These are phyloP conservation scores for Eulimnadia texana DNA, from an alignment of 1,140 invertebrate genomes.

Conservation along the genomic window DNA sequence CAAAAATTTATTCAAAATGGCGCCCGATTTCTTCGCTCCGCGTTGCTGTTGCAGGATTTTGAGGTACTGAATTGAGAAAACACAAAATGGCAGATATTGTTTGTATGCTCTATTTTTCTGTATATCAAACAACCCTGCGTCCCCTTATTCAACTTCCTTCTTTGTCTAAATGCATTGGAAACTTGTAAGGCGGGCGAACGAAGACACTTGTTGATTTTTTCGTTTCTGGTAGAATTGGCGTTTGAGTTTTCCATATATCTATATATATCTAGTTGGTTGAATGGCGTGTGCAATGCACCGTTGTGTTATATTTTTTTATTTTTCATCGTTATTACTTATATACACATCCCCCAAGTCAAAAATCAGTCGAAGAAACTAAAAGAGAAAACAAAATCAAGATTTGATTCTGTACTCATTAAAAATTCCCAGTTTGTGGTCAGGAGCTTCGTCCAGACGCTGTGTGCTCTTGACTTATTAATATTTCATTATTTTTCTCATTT, in stretches of 20 bases:
- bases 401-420: neutral
- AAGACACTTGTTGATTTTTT: neutral
- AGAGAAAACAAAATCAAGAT: neutral
- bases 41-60: slow-evolving; percentile 23
- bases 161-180: neutral
- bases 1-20: slow-evolving; percentile 6
- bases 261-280: neutral
- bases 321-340: neutral
- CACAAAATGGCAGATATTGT: neutral
- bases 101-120: slow-evolving; percentile 3
- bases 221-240: neutral
- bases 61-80: slow-evolving; percentile 19
- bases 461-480: neutral
- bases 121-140: neutral
- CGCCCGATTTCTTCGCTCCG: slow-evolving; percentile 13
- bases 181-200: too few relatives aligned
- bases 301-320: neutral
- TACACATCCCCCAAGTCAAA: neutral
- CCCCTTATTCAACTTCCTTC: neutral
- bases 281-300: neutral
- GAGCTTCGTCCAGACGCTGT: neutral
- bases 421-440: neutral
- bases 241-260: neutral
- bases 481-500: neutral
- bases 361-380: neutral